Percentiles rank a stretch among this genome's conserved stretches.
Conservation (phyloP, 2,888 invertebrate genomes). For the Drosophila formosana region DNA sequence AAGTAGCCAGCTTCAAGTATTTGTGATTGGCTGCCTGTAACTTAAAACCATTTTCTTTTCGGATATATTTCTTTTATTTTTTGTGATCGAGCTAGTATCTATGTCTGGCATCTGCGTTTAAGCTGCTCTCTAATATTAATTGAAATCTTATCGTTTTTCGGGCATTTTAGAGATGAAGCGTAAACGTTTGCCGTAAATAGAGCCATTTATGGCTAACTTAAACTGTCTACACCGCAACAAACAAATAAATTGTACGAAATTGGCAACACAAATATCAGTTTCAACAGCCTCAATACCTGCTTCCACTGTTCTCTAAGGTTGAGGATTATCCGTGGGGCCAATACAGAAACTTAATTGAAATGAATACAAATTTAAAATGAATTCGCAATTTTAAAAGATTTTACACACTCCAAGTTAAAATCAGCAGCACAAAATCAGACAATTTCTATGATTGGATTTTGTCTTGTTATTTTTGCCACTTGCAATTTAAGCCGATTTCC, state of each 20-base stretch:
- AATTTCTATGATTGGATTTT: neutral
- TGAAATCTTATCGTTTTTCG: constrained; percentile 71
- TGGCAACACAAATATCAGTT: constrained; percentile 42
- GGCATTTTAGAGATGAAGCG: constrained; percentile 34
- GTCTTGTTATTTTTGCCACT: neutral
- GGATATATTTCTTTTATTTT: neutral
- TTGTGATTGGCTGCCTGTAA: constrained; percentile 47
- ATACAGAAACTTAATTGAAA: neutral
- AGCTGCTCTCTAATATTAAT: constrained; percentile 64
- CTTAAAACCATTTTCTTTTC: constrained; percentile 28
- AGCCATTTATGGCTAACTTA: constrained; percentile 35
- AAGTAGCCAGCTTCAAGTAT: constrained; percentile 50
- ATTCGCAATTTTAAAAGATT: neutral
- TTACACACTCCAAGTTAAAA: neutral
- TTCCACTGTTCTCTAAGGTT: neutral
- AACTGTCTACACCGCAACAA: constrained; percentile 3
- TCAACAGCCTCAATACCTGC: constrained; percentile 6
- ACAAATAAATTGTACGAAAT: constrained; percentile 11
- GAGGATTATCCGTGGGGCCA: neutral
- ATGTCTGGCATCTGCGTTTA: constrained; percentile 33
- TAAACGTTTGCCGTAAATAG: constrained; percentile 35
- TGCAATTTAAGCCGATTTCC: neutral
- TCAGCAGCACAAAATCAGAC: neutral
- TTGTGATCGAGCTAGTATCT: constrained; percentile 2
- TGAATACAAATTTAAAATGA: neutral